These are phyloP conservation scores for Amia ocellicauda DNA, from an alignment of 2,113 vertebrate genomes.

Conservation along the genomic window DNA sequence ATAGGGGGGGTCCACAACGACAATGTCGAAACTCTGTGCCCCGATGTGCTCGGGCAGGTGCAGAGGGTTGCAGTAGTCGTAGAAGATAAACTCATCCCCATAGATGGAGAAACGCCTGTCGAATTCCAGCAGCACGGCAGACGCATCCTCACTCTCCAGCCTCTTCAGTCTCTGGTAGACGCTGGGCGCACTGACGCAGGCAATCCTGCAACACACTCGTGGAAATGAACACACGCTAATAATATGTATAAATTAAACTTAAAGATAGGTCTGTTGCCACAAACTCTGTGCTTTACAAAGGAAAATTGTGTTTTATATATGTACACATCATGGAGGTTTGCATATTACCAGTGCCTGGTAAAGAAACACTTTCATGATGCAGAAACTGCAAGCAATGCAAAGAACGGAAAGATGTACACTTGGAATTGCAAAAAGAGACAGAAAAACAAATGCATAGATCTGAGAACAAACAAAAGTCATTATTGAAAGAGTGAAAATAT, in stretches of 20 bases:
- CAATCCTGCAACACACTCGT: slow-evolving; percentile 87
- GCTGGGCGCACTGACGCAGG: slow-evolving; percentile 85
- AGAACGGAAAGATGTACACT: too few relatives aligned
- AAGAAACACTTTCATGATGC: too few relatives aligned
- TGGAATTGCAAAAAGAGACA: too few relatives aligned
- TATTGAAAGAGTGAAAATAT: too few relatives aligned
- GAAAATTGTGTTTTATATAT: too few relatives aligned
- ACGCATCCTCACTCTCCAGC: slow-evolving; percentile 46
- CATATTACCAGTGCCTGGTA: too few relatives aligned
- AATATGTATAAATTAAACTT: neutral
- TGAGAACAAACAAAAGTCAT: too few relatives aligned
- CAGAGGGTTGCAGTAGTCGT: slow-evolving; percentile 87
- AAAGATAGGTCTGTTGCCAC: too few relatives aligned
- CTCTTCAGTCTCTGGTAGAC: slow-evolving; percentile 90
- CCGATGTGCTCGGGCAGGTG: slow-evolving; percentile 55
- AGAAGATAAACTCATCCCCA: slow-evolving; percentile 87
- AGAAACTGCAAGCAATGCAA: too few relatives aligned
- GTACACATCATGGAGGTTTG: too few relatives aligned
- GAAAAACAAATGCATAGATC: too few relatives aligned
- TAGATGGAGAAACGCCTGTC: slow-evolving; percentile 84
- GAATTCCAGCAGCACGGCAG: slow-evolving; percentile 75
- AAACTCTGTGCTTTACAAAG: too few relatives aligned
- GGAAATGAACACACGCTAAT: neutral
- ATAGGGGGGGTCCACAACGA: slow-evolving; percentile 92
- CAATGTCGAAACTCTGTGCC: slow-evolving; percentile 80